Conservation (phyloP, 2,888 invertebrate species). For the Eristalis pertinax region DNA sequence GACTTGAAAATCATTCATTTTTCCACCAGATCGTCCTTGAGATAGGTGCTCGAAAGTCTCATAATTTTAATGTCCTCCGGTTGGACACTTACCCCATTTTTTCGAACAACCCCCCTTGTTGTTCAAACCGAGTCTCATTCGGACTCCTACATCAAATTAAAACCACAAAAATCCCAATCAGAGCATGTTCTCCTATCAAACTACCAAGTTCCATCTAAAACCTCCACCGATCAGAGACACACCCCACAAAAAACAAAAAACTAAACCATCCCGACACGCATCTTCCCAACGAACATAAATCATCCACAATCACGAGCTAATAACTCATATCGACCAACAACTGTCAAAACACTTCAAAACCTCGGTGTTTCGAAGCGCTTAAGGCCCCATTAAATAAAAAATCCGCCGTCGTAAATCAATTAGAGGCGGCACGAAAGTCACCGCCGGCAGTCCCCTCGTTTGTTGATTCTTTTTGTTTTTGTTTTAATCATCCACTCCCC, state of each 20-base stretch:
- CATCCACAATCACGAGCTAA: not conserved
- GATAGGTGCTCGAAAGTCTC: too few relatives aligned
- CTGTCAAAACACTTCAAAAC: not conserved
- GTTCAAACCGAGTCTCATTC: too few relatives aligned
- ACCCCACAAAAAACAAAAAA: not conserved
- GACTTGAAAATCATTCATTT: too few relatives aligned
- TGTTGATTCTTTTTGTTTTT: not conserved
- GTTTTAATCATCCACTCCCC: not conserved
- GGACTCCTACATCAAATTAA: too few relatives aligned
- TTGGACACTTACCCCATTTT: too few relatives aligned
- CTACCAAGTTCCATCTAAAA: too few relatives aligned
- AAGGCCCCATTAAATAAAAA: conserved; percentile 1
- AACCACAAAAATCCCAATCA: too few relatives aligned
- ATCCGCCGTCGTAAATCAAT: conserved; percentile 10
- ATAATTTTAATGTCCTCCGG: too few relatives aligned
- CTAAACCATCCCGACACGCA: not conserved
- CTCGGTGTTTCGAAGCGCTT: not conserved
- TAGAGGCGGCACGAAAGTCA: conserved; percentile 3
- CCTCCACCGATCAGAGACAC: not conserved
- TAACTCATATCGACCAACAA: not conserved
- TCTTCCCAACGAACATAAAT: not conserved
- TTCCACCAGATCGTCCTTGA: too few relatives aligned
- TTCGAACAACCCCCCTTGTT: too few relatives aligned
- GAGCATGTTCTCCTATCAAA: too few relatives aligned
- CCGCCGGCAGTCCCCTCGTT: conserved; percentile 6